phyloP scores from a whole-genome alignment of 2,113 vertebrate genomes.

The Nibea coibor region DNA sequence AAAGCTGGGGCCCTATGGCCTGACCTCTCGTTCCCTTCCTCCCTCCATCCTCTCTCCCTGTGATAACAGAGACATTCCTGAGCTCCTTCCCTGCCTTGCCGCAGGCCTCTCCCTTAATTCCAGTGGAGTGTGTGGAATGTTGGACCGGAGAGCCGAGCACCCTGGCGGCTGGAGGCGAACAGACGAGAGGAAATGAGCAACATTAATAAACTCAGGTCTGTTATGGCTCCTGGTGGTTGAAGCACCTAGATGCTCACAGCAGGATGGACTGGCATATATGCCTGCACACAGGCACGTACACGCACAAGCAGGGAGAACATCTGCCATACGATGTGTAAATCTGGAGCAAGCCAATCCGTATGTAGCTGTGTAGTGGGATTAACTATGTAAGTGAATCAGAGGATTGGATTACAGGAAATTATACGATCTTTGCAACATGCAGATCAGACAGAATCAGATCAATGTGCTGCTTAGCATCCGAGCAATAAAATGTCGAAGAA shows the following conservation, averaged over 20 bases:
- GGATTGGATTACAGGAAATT: conserved; percentile 52
- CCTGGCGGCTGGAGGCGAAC: conserved; percentile 53
- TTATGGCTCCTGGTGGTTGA: conserved; percentile 61
- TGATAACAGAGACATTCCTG: conserved; percentile 85
- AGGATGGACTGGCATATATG: conserved; percentile 16
- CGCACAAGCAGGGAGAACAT: conserved; percentile 55
- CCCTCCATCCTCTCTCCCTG: conserved; percentile 73
- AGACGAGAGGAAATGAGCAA: conserved; percentile 82
- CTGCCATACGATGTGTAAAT: conserved; percentile 60
- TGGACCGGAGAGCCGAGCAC: conserved; percentile 61
- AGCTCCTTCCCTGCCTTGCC: conserved; percentile 74
- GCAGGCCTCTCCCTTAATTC: conserved; percentile 82
- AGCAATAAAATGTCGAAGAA: conserved; percentile 26
- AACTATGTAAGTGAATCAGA: conserved; percentile 55
- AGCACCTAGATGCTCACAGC: conserved; percentile 62
- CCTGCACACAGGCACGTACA: conserved; percentile 11
- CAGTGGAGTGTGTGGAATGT: conserved; percentile 81
- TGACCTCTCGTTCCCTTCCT: conserved; percentile 76
- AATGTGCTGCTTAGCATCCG: conserved; percentile 19
- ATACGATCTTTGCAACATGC: conserved; percentile 38
- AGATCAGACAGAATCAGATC: conserved; percentile 35
- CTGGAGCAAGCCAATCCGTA: conserved; percentile 56
- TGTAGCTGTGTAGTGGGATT: conserved; percentile 59
- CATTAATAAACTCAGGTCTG: conserved; percentile 69
- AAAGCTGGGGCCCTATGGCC: conserved; percentile 47